phyloP scores from a whole-genome alignment of 2,888 invertebrate species.

The Dusona sp. region DNA sequence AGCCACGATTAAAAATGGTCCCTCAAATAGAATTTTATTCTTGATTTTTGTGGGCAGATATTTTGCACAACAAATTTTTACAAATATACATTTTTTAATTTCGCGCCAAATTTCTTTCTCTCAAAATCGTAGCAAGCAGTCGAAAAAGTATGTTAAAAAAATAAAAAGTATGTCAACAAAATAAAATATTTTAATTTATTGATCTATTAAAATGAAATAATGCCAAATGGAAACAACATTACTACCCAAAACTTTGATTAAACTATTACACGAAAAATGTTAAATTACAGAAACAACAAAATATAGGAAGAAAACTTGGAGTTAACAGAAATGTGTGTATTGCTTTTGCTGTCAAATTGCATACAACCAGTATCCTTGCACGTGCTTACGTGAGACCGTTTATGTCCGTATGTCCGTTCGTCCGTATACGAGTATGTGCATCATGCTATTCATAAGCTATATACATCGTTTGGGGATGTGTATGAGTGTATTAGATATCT shows the following conservation, averaged over 20 bases:
- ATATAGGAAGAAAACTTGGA: not conserved
- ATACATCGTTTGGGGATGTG: not conserved
- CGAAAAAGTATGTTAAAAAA: too few relatives aligned
- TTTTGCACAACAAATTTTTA: not conserved
- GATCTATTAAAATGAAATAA: not conserved
- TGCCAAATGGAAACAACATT: not conserved
- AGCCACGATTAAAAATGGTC: not conserved
- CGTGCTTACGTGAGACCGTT: slow-evolving; percentile 62
- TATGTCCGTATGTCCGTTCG: slow-evolving; percentile 44
- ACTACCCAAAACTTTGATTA: slow-evolving; percentile 15
- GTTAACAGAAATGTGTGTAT: slow-evolving; percentile 28
- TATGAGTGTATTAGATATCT: slow-evolving; percentile 24
- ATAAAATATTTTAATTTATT: not conserved
- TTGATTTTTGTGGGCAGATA: not conserved
- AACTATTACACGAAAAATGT: slow-evolving; percentile 47
- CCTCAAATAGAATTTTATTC: not conserved
- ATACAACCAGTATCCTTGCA: slow-evolving; percentile 42
- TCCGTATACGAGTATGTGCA: slow-evolving; percentile 19
- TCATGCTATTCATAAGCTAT: slow-evolving; percentile 14
- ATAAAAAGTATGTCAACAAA: not conserved
- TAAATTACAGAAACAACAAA: not conserved
- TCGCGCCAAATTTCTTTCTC: not conserved
- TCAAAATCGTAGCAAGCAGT: not conserved
- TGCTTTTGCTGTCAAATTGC: slow-evolving; percentile 30
- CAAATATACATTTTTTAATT: not conserved